Conservation (phyloP, 2,113 vertebrate genomes). For the Falcunculus frontatus region DNA sequence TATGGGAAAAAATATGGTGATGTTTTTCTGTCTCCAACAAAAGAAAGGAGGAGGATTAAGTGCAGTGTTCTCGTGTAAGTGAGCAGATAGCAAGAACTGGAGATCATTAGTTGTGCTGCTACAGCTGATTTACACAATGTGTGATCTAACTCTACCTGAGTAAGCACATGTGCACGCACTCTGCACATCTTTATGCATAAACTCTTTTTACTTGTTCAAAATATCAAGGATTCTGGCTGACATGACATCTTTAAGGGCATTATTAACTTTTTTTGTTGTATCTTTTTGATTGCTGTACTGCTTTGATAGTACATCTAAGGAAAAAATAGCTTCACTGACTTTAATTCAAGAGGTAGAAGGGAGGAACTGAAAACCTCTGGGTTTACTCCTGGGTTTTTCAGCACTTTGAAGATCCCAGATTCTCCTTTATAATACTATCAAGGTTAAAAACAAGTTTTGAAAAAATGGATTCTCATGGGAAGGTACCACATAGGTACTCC, state of each 20-base stretch:
- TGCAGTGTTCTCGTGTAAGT: not conserved
- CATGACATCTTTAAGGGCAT: not conserved
- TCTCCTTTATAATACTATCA: not conserved
- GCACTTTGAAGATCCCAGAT: not conserved
- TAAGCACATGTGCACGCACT: not conserved
- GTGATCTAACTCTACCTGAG: not conserved
- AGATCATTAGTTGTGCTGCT: not conserved
- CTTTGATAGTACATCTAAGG: constrained; percentile 2
- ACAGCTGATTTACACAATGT: not conserved
- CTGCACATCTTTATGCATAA: not conserved
- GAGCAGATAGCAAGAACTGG: not conserved
- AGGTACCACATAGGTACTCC: not conserved
- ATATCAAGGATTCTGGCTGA: not conserved
- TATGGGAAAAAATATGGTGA: not conserved
- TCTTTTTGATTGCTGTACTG: not conserved
- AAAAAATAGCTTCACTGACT: not conserved
- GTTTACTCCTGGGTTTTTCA: not conserved
- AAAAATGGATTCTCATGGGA: not conserved
- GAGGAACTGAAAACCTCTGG: not conserved
- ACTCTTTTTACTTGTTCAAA: not conserved
- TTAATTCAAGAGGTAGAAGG: not conserved
- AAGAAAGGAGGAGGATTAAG: not conserved
- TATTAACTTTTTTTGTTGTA: not conserved
- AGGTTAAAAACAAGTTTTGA: not conserved
- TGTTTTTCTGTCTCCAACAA: not conserved